Percentiles rank a stretch among this genome's conserved stretches.
These are phyloP conservation scores for Phrixothrix hirtus DNA, from an alignment of 2,888 invertebrate genomes.

Conservation along the genomic window DNA sequence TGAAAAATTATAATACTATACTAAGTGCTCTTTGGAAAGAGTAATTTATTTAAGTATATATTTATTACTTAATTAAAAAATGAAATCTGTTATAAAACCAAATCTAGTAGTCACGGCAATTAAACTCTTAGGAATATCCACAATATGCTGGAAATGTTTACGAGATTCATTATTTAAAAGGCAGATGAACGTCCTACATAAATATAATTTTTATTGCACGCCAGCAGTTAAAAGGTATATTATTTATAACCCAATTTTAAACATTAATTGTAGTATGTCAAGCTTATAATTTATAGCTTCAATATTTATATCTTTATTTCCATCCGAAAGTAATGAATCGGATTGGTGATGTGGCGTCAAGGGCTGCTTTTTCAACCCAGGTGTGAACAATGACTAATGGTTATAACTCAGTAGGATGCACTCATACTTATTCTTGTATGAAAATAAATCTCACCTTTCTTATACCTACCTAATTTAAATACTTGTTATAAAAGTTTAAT, in stretches of 20 bases:
- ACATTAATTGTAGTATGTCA: slow-evolving; percentile 21
- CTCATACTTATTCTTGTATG: slow-evolving; percentile 39
- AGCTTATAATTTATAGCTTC: slow-evolving; percentile 31
- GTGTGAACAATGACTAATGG: slow-evolving; percentile 45
- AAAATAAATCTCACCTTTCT: slow-evolving; percentile 38
- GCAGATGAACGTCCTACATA: too few species aligned
- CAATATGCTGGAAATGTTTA: too few species aligned
- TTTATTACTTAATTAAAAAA: neutral
- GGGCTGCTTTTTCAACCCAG: slow-evolving; percentile 35
- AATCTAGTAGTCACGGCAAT: too few species aligned
- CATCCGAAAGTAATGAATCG: slow-evolving; percentile 39
- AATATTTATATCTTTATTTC: slow-evolving; percentile 43
- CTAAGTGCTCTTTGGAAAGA: too few species aligned
- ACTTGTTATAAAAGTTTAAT: too few species aligned
- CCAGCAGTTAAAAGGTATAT: slow-evolving; percentile 8
- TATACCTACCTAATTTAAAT: slow-evolving; percentile 38
- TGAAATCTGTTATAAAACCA: too few species aligned
- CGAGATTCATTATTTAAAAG: too few species aligned
- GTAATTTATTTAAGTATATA: neutral
- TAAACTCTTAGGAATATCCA: too few species aligned
- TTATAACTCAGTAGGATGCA: slow-evolving; percentile 38
- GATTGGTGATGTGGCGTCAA: slow-evolving; percentile 33
- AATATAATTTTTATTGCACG: neutral
- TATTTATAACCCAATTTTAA: slow-evolving; percentile 22
- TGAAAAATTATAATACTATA: too few species aligned